phyloP scores from a whole-genome alignment of 2,888 invertebrate genomes.

The Gastrophysa polygoni region DNA sequence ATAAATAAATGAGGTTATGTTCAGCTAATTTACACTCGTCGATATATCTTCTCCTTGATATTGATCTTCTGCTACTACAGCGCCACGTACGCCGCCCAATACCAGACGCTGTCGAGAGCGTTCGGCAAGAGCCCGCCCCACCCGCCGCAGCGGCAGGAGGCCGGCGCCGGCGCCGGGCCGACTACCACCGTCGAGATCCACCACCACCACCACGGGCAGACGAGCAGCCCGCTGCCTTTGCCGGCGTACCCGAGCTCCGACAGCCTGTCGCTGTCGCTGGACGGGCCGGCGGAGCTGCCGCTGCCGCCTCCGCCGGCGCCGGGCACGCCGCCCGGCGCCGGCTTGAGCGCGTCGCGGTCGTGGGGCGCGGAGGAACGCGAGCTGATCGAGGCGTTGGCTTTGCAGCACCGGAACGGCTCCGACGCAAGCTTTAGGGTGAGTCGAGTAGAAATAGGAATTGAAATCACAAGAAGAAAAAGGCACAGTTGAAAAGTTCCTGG shows the following conservation, averaged over 20 bases:
- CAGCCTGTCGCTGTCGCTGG: conserved; percentile 66
- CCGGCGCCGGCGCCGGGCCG: conserved; percentile 49
- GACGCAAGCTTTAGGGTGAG: conserved; percentile 83
- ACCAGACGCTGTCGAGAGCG: too few species aligned
- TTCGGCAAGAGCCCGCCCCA: conserved; percentile 81
- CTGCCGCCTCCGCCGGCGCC: conserved; percentile 69
- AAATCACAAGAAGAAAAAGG: too few species aligned
- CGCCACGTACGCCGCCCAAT: too few species aligned
- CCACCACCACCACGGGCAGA: conserved; percentile 57
- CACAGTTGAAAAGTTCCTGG: too few species aligned
- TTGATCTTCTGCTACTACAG: too few species aligned
- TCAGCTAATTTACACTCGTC: too few species aligned
- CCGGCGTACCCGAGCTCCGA: conserved; percentile 71
- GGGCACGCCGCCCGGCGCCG: conserved; percentile 65
- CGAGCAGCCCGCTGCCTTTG: conserved; percentile 65
- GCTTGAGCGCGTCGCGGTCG: conserved; percentile 61
- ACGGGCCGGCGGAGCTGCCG: conserved; percentile 63
- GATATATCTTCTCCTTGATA: too few species aligned
- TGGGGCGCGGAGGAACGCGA: conserved; percentile 63
- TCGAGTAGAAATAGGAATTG: too few species aligned
- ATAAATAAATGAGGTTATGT: too few species aligned
- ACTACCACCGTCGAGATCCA: conserved; percentile 58
- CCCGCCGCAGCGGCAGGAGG: conserved; percentile 76
- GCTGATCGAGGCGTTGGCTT: conserved; percentile 58
- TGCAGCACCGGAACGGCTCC: conserved; percentile 74